Evolutionary conservation across 2,888 invertebrate species (phyloP).

Genomic region (Fragum sueziense): DNA sequence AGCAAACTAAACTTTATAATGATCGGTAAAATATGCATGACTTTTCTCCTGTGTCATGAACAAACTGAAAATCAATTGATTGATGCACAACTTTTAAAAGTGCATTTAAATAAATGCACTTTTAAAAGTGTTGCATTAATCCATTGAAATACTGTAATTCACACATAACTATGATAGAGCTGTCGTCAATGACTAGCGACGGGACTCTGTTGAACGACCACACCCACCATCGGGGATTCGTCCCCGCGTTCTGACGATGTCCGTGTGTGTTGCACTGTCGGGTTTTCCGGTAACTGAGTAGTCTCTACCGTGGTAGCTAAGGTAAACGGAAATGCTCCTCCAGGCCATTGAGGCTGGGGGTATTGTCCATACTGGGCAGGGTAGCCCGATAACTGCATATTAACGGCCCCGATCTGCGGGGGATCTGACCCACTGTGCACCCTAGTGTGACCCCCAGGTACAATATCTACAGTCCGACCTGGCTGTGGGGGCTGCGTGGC

Average conservation of each 20-base stretch:
- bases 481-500: conserved; percentile 58
- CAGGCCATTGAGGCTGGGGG: conserved; percentile 72
- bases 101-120: too few relatives aligned
- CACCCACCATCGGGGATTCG: conserved; percentile 93
- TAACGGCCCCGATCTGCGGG: conserved; percentile 82
- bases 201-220: conserved; percentile 95
- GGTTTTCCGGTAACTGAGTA: conserved; percentile 59
- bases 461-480: conserved; percentile 62
- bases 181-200: conserved; percentile 91
- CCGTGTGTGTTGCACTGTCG: conserved; percentile 62
- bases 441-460: conserved; percentile 56
- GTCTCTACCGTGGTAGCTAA: conserved; percentile 63
- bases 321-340: conserved; percentile 68
- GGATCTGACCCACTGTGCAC: conserved; percentile 79
- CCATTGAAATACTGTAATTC: conserved; percentile 24
- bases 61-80: conserved; percentile 23
- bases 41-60: conserved; percentile 9
- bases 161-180: conserved; percentile 51
- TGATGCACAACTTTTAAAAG: too few relatives aligned
- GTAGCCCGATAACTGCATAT: conserved; percentile 81
- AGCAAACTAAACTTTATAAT: too few relatives aligned
- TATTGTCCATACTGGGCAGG: conserved; percentile 69
- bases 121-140: too few relatives aligned
- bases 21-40: neutral
- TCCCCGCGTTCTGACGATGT: conserved; percentile 83